phyloP scores from a whole-genome alignment of 2,888 invertebrate genomes.

The Lepidocyrtinus sp. region DNA sequence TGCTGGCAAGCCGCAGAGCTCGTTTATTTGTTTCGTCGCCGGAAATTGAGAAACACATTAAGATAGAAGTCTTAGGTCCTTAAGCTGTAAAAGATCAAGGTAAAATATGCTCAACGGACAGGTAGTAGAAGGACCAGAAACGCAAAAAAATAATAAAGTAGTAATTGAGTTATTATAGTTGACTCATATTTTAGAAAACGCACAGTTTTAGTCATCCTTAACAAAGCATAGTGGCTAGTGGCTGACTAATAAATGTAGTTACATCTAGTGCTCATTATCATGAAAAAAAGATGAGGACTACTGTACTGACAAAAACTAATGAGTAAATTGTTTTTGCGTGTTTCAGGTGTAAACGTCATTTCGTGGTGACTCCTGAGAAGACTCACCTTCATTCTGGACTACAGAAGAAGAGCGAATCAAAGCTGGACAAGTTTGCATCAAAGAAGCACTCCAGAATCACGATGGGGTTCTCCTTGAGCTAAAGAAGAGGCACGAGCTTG shows the following conservation, averaged over 20 bases:
- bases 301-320: no score
- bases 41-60: conserved; percentile 59
- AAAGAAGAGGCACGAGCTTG: conserved; percentile 14
- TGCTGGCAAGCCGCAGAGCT: conserved; percentile 42
- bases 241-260: background rate
- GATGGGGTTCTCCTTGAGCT: conserved; percentile 46
- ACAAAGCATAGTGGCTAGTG: conserved; percentile 13
- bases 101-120: no score
- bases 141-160: background rate
- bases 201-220: background rate
- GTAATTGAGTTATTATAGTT: background rate
- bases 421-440: conserved; percentile 34
- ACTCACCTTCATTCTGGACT: conserved; percentile 24
- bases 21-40: conserved; percentile 50
- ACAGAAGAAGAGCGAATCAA: conserved; percentile 5
- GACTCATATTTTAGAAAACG: background rate
- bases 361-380: conserved; percentile 31
- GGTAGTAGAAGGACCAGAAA: background rate
- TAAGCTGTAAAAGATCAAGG: conserved; percentile 32
- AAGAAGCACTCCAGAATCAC: conserved; percentile 32
- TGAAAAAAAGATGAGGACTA: no score
- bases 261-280: background rate
- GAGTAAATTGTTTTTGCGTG: no score
- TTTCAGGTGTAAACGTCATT: conserved; percentile 51
- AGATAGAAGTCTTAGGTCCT: conserved; percentile 60